A percentile compares a stretch with the other conserved stretches of the same genome.
Evolutionary conservation across 1,140 invertebrate genomes (phyloP).

Genomic region (Anagrus nilaparvatae): DNA sequence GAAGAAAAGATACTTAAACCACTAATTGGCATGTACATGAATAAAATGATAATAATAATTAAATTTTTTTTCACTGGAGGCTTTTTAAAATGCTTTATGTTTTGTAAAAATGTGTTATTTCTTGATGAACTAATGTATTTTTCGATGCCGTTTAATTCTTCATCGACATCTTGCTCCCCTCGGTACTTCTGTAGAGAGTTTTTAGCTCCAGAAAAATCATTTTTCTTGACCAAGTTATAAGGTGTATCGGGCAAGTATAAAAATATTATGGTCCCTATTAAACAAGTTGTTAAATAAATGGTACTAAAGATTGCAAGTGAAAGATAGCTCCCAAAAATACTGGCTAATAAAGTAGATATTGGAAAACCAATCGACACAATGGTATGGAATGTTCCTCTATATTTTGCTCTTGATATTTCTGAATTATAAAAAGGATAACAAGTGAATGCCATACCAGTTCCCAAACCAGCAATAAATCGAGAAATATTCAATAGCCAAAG

Average conservation of each 20-base stretch:
- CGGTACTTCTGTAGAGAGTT: conserved; percentile 30
- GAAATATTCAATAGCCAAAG: conserved; percentile 36
- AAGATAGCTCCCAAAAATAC: no score
- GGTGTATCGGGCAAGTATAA: no score
- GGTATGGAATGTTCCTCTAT: conserved; percentile 56
- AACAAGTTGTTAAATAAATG: no score
- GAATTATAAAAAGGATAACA: conserved; percentile 56
- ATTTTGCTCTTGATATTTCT: conserved; percentile 49
- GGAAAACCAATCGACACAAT: no score
- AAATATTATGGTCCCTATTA: no score
- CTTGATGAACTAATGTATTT: conserved; percentile 8
- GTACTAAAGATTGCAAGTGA: no score
- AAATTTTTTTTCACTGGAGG: conserved; percentile 44
- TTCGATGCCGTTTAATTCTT: conserved; percentile 10
- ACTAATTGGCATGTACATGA: conserved; percentile 63
- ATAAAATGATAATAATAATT: conserved; percentile 51
- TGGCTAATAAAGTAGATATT: no score
- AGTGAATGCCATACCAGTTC: conserved; percentile 52
- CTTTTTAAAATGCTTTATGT: conserved; percentile 10
- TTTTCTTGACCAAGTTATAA: conserved; percentile 50
- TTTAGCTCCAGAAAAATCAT: conserved; percentile 45
- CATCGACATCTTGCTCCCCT: conserved; percentile 3
- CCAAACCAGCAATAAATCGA: conserved; percentile 46
- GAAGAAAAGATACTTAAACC: conserved; percentile 67
- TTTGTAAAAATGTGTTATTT: neutral